Conservation (phyloP, 1,140 invertebrate genomes). For the Steinernema khuongi region DNA sequence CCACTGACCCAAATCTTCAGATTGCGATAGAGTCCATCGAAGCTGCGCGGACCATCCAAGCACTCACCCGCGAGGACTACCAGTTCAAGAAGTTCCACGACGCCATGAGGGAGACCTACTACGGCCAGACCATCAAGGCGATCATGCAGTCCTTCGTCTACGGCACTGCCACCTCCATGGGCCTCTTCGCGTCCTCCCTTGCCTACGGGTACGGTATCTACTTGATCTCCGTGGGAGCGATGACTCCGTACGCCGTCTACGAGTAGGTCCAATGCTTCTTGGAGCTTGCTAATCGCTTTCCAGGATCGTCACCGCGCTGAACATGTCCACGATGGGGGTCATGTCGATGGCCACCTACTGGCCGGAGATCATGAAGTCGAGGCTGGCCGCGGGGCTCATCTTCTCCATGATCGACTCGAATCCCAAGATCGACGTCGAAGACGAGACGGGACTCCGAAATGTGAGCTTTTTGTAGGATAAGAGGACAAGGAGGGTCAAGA, state of each 20-base stretch:
- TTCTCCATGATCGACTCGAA: slow-evolving; percentile 1
- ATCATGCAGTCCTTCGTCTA: neutral
- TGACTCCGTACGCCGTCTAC: neutral
- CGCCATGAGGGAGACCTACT: neutral
- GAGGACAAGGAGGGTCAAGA: neutral
- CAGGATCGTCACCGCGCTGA: slow-evolving; percentile 5
- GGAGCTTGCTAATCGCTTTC: neutral
- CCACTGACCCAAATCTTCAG: slow-evolving; percentile 21
- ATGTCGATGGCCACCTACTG: neutral
- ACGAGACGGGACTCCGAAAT: neutral
- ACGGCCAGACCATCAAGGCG: neutral
- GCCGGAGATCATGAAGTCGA: slow-evolving; percentile 8
- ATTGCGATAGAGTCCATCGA: slow-evolving; percentile 43
- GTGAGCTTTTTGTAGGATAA: neutral
- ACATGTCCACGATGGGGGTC: neutral
- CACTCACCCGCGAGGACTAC: slow-evolving; percentile 25
- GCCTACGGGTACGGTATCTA: slow-evolving; percentile 4
- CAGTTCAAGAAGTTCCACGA: neutral
- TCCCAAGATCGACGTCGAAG: neutral
- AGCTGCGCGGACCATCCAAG: slow-evolving; percentile 32
- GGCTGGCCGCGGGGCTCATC: neutral
- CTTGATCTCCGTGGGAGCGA: neutral
- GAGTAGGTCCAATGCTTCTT: neutral
- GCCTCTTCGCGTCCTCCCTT: neutral
- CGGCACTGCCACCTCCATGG: neutral